These are phyloP conservation scores for Falco novaeseelandiae DNA, from an alignment of 2,797 vertebrate species.

Conservation along the genomic window DNA sequence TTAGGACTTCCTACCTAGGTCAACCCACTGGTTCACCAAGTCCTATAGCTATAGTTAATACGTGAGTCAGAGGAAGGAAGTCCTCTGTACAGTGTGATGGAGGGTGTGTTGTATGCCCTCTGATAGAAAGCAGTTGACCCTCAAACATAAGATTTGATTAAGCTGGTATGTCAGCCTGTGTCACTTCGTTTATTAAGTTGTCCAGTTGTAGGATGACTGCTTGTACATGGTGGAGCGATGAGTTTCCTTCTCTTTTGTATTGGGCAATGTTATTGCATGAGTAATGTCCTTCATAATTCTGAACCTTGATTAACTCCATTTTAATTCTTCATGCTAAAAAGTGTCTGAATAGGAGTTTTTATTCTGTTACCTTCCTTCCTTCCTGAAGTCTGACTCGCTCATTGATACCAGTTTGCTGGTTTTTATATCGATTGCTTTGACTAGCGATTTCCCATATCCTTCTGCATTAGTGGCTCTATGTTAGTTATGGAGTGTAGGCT, in stretches of 20 bases:
- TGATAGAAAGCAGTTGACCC: background rate
- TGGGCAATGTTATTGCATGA: background rate
- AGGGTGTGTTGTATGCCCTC: background rate
- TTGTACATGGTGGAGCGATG: background rate
- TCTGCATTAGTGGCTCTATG: background rate
- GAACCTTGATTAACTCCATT: constrained; percentile 13
- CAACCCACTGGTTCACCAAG: background rate
- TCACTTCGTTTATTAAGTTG: background rate
- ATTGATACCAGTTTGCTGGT: constrained; percentile 12
- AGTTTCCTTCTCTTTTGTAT: background rate
- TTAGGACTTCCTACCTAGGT: background rate
- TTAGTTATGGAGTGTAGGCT: constrained; percentile 40
- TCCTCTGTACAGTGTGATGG: background rate
- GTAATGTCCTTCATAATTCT: constrained; percentile 16
- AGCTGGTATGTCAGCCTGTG: background rate
- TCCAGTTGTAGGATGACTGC: background rate
- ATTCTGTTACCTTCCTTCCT: constrained; percentile 31
- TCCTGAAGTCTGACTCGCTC: constrained; percentile 55
- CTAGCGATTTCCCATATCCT: background rate
- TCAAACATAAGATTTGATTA: background rate
- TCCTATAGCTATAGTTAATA: background rate
- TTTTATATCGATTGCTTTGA: constrained; percentile 10
- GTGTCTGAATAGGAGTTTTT: background rate
- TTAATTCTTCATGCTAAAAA: constrained; percentile 25
- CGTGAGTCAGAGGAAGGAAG: constrained; percentile 21